phyloP scores from a whole-genome alignment of 2,888 invertebrate species.

The Fragum fragum region DNA sequence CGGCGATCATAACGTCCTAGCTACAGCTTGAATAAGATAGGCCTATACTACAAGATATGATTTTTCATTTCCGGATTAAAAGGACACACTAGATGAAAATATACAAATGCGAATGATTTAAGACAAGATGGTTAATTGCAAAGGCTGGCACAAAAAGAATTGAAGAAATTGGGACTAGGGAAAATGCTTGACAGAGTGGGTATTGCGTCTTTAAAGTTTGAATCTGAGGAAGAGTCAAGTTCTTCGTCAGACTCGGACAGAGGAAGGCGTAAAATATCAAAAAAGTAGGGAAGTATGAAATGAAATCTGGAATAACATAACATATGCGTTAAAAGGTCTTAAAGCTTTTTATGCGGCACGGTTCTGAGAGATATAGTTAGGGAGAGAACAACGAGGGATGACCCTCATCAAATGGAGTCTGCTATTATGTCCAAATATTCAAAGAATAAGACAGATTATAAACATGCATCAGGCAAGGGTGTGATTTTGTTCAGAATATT shows the following conservation, averaged over 20 bases:
- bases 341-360: neutral
- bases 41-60: no score
- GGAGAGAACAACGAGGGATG: neutral
- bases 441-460: neutral
- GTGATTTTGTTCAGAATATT: neutral
- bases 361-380: constrained; percentile 1
- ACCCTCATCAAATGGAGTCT: constrained; percentile 1
- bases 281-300: neutral
- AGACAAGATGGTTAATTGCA: neutral
- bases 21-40: no score
- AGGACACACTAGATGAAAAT: neutral
- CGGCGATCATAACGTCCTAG: no score
- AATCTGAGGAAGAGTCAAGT: neutral
- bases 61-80: neutral
- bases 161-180: neutral
- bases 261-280: neutral
- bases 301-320: neutral
- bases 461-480: neutral
- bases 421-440: constrained; percentile 2
- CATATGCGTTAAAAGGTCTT: constrained; percentile 2
- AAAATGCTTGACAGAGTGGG: neutral
- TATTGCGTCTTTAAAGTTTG: neutral
- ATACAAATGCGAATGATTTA: neutral
- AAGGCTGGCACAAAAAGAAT: neutral
- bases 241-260: neutral